phyloP scores from a whole-genome alignment of 2,797 vertebrate species.

The Lemur catta region DNA sequence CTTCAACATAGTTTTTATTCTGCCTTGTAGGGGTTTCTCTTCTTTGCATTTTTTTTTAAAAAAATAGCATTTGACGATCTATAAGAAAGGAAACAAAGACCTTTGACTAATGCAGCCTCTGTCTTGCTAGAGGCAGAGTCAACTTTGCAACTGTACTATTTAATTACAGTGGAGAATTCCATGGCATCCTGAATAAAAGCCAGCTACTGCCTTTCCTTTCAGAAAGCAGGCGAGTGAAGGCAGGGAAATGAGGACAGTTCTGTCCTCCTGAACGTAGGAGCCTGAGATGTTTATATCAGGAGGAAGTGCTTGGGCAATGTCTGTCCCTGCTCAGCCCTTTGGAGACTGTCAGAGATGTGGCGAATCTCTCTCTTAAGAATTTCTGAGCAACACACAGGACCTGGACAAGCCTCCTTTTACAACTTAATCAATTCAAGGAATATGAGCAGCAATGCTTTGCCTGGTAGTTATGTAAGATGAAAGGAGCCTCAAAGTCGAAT shows the following conservation, averaged over 20 bases:
- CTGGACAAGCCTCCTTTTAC: neutral
- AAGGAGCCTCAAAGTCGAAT: neutral
- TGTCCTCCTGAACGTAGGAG: neutral
- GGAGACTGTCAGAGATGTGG: neutral
- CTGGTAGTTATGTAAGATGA: slow-evolving; percentile 9
- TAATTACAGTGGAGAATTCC: slow-evolving; percentile 47
- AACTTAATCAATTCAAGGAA: neutral
- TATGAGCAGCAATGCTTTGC: neutral
- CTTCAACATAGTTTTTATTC: slow-evolving; percentile 48
- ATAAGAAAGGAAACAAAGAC: slow-evolving; percentile 42
- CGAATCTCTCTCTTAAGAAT: neutral
- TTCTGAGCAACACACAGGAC: neutral
- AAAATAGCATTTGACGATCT: slow-evolving; percentile 31
- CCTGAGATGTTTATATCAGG: neutral
- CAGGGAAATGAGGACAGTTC: neutral
- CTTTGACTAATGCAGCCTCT: slow-evolving; percentile 38
- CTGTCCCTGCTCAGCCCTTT: neutral
- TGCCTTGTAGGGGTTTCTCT: slow-evolving; percentile 51
- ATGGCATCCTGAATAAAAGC: neutral
- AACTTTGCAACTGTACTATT: slow-evolving; percentile 50
- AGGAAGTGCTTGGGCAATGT: neutral
- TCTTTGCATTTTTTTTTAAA: slow-evolving; percentile 17
- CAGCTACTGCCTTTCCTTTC: neutral
- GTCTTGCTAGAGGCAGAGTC: slow-evolving; percentile 45
- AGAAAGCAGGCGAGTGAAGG: neutral